phyloP scores from a whole-genome alignment of 2,797 vertebrate genomes.

The Sphenopsis melanotis region DNA sequence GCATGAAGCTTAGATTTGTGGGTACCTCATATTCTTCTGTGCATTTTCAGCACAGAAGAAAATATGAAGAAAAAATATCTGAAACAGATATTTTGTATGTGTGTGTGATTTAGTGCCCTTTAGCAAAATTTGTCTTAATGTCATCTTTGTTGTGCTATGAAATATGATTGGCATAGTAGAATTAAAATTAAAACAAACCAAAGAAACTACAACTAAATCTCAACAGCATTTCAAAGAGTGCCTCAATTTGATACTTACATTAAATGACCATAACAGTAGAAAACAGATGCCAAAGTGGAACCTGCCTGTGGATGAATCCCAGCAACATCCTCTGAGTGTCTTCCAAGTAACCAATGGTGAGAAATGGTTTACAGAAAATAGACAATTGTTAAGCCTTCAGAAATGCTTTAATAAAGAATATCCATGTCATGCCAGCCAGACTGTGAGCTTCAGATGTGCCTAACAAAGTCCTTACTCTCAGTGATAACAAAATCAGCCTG shows the following conservation, averaged over 20 bases:
- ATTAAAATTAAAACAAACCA: background rate
- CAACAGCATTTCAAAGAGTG: background rate
- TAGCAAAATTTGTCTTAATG: background rate
- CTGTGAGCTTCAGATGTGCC: background rate
- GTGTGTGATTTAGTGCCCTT: background rate
- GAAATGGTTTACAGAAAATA: background rate
- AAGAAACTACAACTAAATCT: background rate
- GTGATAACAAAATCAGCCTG: background rate
- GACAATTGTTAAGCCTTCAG: background rate
- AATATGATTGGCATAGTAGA: background rate
- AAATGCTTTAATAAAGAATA: background rate
- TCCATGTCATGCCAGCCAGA: background rate
- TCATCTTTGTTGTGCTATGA: background rate
- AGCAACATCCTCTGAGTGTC: background rate
- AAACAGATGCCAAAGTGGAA: background rate
- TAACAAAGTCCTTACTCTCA: background rate
- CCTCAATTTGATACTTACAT: accelerated
- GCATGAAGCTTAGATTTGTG: background rate
- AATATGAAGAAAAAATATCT: background rate
- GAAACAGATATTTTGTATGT: background rate
- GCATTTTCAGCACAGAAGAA: background rate
- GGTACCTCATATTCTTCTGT: background rate
- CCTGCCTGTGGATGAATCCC: background rate
- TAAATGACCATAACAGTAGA: background rate
- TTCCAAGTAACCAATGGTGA: background rate